phyloP scores from a whole-genome alignment of 2,113 vertebrate genomes.

The Alouatta palliata region DNA sequence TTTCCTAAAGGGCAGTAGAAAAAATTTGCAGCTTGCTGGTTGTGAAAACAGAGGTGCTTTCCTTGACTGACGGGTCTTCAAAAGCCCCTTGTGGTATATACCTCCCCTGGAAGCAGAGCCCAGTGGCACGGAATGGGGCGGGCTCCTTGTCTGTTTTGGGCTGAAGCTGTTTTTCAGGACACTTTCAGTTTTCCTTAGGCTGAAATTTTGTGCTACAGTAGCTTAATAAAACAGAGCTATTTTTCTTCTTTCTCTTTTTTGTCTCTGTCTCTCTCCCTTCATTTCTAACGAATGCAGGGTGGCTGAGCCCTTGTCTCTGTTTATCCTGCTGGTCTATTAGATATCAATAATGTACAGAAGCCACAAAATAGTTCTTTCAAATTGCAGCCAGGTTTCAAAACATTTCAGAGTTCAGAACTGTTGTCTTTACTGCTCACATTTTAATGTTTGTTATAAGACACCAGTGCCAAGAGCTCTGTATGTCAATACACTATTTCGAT shows the following conservation, averaged over 20 bases:
- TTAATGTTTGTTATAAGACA: conserved; percentile 40
- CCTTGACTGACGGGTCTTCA: not conserved
- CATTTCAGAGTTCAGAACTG: not conserved
- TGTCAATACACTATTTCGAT: not conserved
- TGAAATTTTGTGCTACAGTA: not conserved
- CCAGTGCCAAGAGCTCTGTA: not conserved
- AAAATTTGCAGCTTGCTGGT: conserved; percentile 15
- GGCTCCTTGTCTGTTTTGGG: not conserved
- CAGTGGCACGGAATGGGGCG: not conserved
- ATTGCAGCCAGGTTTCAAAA: not conserved
- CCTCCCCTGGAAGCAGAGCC: not conserved
- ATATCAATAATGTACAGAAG: not conserved
- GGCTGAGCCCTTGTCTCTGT: not conserved
- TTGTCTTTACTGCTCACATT: not conserved
- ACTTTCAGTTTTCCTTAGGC: not conserved
- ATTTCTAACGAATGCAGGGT: not conserved
- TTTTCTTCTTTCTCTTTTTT: not conserved
- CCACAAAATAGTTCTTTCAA: not conserved
- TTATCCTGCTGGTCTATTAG: not conserved
- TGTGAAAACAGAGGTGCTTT: not conserved
- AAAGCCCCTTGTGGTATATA: not conserved
- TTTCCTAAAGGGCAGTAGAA: not conserved
- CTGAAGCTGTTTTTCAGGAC: not conserved
- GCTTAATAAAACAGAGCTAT: not conserved
- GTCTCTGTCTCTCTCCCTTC: not conserved